Evolutionary conservation across 2,113 vertebrate genomes (phyloP).

Genomic region (Okapia johnstoni): DNA sequence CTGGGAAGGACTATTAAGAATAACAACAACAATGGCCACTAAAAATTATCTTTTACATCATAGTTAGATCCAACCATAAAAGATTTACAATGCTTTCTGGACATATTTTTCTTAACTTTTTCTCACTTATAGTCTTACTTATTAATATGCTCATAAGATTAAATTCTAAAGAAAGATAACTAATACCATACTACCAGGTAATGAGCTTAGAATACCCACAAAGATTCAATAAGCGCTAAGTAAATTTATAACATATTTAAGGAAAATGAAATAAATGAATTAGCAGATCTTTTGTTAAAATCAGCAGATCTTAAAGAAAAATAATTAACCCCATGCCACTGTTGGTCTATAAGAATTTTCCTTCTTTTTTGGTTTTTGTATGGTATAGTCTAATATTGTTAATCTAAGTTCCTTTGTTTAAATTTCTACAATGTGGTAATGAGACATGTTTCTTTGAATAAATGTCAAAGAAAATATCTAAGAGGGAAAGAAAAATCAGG

Average conservation of each 20-base stretch:
- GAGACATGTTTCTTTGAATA: conserved; percentile 21
- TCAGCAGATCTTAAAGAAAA: conserved; percentile 9
- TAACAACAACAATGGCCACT: not conserved
- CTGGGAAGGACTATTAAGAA: not conserved
- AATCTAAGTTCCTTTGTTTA: conserved; percentile 42
- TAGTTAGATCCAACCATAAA: not conserved
- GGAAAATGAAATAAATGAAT: conserved; percentile 17
- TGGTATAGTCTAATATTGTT: conserved; percentile 4
- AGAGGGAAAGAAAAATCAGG: not conserved
- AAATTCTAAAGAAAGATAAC: conserved; percentile 25
- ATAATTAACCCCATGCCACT: not conserved
- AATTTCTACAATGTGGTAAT: conserved; percentile 7
- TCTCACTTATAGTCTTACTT: conserved; percentile 18
- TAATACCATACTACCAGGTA: not conserved
- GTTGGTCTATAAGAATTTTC: not conserved
- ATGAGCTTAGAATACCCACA: conserved; percentile 3
- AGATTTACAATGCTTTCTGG: not conserved
- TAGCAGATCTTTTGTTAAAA: not conserved
- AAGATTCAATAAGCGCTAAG: conserved; percentile 2
- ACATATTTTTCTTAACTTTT: not conserved
- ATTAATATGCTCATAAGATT: conserved; percentile 22
- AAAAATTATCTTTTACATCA: conserved; percentile 31
- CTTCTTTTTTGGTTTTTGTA: not conserved
- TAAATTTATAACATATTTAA: not conserved
- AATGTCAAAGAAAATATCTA: conserved; percentile 35